phyloP scores from a whole-genome alignment of 2,113 vertebrate genomes.

The Oreochromis niloticus region DNA sequence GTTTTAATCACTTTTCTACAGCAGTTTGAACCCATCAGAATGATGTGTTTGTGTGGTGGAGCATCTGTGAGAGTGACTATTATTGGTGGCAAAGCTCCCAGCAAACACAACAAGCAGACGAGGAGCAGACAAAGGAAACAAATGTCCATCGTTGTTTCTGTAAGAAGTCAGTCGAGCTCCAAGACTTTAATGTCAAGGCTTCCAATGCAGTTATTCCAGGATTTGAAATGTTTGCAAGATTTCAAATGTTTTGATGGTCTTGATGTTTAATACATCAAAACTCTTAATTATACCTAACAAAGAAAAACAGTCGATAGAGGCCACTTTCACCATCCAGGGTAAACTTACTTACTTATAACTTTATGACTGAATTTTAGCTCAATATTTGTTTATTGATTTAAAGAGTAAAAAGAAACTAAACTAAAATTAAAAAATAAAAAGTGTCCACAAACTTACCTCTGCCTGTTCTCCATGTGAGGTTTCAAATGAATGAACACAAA shows the following conservation, averaged over 20 bases:
- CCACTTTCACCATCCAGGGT: too few species aligned
- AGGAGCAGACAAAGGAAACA: not conserved
- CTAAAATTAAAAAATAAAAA: not conserved
- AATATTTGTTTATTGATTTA: fast-evolving
- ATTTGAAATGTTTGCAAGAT: too few species aligned
- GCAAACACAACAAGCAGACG: not conserved
- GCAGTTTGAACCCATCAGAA: not conserved
- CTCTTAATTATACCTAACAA: too few species aligned
- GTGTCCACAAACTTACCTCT: fast-evolving
- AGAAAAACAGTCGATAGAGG: too few species aligned
- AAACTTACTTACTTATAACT: too few species aligned
- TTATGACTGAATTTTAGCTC: too few species aligned
- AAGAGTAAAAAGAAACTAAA: not conserved
- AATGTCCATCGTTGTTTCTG: not conserved
- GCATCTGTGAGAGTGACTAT: not conserved
- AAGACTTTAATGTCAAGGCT: not conserved
- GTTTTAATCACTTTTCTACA: not conserved
- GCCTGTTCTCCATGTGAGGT: fast-evolving
- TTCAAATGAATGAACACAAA: not conserved
- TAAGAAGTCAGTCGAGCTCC: not conserved
- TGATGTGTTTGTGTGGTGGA: not conserved
- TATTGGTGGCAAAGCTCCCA: not conserved
- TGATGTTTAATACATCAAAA: too few species aligned
- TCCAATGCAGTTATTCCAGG: too few species aligned
- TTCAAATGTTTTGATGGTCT: too few species aligned